Base-by-base conservation (phyloP, 2,888 invertebrate species). In the Eilema griseolum region DNA sequence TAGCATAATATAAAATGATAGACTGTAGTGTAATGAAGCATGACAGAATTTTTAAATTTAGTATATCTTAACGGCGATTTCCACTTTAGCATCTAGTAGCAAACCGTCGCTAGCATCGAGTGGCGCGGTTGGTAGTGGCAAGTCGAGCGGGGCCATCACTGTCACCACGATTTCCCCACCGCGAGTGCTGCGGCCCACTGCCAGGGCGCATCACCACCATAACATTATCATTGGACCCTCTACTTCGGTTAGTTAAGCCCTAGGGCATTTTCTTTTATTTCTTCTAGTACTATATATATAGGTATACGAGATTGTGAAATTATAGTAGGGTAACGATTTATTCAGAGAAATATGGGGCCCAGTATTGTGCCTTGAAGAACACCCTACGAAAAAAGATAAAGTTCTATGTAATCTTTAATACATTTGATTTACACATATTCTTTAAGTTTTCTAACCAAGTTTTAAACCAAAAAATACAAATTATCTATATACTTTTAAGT, bases 151-250 rank as follows among this genome's bases (percentile, higher is more conserved):
- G n/a, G 83, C 79, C 56, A 72, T 79, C 70, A 78, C 82, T 4
- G 81, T 83, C 7, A 73, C 66, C 96, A 96, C 37, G 95, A 41
- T 71, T 52, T 80, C 81, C 0, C 81, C 81, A 5, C 74, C 95
- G 8, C 88, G 97, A 60, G 96, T 95, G n/a, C 96, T 96, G 26
- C 78, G 81, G 7, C 94, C 94, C 70, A 67, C 79, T 89, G 95
- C 77, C 95, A 96, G 64, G 92, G 92, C 79, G 92, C 96, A 86
- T 94, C 96, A 91, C 94, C 97, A 81, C 94, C 96, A 82, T 90
- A 93, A 90, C 80, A 93, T 93, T 69, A 79, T 91, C 69, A 91
- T 93, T 41, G 90, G 92, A 62, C 84, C 90, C 5, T 72, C 81
- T 57, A 76, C 76, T 23, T 67, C 82, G 26, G 86, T 88, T 69